phyloP scores from a whole-genome alignment of 2,113 vertebrate genomes.

The Donacobius atricapilla region DNA sequence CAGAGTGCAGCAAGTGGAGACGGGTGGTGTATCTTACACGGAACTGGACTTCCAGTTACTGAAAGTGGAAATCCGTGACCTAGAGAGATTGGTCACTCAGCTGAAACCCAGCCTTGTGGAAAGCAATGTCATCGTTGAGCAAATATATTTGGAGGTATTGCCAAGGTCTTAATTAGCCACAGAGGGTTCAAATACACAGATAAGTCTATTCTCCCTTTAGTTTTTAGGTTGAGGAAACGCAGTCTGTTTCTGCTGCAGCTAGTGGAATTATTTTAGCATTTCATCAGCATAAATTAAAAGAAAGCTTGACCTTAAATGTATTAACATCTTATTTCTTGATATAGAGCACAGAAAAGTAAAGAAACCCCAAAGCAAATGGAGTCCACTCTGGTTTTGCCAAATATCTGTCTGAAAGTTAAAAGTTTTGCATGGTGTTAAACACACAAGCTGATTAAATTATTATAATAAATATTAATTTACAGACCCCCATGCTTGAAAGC shows the following conservation, averaged over 20 bases:
- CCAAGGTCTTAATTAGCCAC: neutral
- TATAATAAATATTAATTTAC: conserved; percentile 47
- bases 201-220: neutral
- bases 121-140: conserved; percentile 68
- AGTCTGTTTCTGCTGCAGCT: neutral
- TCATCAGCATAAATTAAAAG: conserved; percentile 20
- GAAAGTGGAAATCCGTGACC: conserved; percentile 74
- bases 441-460: neutral
- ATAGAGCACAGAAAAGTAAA: neutral
- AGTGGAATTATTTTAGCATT: neutral
- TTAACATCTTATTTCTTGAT: neutral
- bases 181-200: neutral
- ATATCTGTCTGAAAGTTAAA: neutral
- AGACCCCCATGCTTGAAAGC: neutral
- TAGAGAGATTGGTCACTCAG: conserved; percentile 67
- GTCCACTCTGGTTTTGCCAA: neutral
- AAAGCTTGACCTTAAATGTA: neutral
- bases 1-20: conserved; percentile 77
- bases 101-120: conserved; percentile 67
- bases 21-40: conserved; percentile 60
- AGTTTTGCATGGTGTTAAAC: neutral
- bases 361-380: neutral
- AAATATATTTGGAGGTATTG: conserved; percentile 75
- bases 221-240: neutral
- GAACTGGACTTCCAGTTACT: conserved; percentile 74